A percentile compares a stretch with the other conserved stretches of the same genome.
These are phyloP conservation scores for Crotalus helleri DNA, from an alignment of 2,113 vertebrate species.

Conservation along the genomic window DNA sequence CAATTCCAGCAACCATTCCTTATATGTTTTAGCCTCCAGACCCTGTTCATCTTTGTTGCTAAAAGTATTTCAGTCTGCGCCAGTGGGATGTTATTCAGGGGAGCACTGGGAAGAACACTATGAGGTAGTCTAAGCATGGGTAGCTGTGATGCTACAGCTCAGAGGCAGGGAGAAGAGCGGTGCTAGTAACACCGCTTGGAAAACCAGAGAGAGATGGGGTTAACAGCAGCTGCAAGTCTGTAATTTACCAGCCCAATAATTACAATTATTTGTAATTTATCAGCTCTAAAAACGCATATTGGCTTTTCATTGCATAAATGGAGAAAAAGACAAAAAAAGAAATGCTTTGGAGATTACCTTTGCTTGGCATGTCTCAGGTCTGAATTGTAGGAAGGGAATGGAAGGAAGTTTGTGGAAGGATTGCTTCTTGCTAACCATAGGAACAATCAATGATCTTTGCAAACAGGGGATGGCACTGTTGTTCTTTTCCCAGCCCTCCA, in stretches of 20 bases:
- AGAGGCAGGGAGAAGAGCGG: background rate
- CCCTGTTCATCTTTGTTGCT: no score
- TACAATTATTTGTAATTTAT: no score
- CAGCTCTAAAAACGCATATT: background rate
- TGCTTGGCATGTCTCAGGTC: background rate
- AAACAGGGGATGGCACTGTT: constrained; percentile 68
- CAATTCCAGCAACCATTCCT: no score
- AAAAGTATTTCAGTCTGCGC: background rate
- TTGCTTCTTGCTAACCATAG: background rate
- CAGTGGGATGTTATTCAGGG: background rate
- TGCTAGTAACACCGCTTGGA: background rate
- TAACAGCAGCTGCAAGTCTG: background rate
- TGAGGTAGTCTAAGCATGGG: background rate
- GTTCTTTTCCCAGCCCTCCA: constrained; percentile 45
- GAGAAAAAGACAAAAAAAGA: no score
- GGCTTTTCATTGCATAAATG: background rate
- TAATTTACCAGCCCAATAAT: background rate
- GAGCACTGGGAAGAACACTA: background rate
- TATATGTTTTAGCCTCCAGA: no score
- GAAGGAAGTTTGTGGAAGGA: background rate
- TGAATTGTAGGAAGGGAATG: rapidly evolving
- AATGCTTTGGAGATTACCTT: background rate
- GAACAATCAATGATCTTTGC: constrained; percentile 44
- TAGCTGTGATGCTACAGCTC: background rate
- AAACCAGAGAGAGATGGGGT: background rate